Evolutionary conservation across 2,888 invertebrate genomes (phyloP).

Genomic region (Temnothorax rugatulus): DNA sequence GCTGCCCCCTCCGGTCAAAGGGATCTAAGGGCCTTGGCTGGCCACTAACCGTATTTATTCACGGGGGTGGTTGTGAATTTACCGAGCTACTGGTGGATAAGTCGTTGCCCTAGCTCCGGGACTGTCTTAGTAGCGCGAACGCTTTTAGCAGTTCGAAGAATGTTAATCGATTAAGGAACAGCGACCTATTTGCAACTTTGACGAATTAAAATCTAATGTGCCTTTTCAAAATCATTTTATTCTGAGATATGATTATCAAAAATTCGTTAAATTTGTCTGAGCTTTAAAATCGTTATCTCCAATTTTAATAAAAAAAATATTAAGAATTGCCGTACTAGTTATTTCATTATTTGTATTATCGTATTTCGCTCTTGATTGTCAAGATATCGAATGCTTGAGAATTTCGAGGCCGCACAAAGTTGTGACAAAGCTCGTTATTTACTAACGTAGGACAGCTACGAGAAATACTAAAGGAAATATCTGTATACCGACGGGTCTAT

Average conservation of each 20-base stretch:
- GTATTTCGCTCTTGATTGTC: background rate
- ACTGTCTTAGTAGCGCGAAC: slow-evolving; percentile 53
- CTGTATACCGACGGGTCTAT: slow-evolving; percentile 66
- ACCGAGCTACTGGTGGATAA: slow-evolving; percentile 78
- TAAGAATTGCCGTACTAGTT: background rate
- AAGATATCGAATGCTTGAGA: slow-evolving; percentile 23
- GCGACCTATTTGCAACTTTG: background rate
- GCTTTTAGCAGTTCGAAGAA: slow-evolving; percentile 49
- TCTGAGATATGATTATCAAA: background rate
- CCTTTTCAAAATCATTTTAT: background rate
- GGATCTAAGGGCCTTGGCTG: slow-evolving; percentile 82
- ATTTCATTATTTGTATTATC: background rate
- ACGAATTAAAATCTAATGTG: background rate
- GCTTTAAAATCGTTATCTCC: background rate
- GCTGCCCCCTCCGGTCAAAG: slow-evolving; percentile 82
- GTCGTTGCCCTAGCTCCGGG: slow-evolving; percentile 68
- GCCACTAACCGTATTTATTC: slow-evolving; percentile 86
- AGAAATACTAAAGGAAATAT: slow-evolving; percentile 75
- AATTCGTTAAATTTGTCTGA: background rate
- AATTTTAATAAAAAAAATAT: background rate
- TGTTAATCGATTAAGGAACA: background rate
- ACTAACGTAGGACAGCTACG: slow-evolving; percentile 65
- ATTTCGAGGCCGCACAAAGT: slow-evolving; percentile 8
- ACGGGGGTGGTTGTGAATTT: slow-evolving; percentile 83
- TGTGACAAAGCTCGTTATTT: slow-evolving; percentile 63